These are phyloP conservation scores for Dufourea novaeangliae DNA, from an alignment of 1,140 invertebrate species.

Conservation along the genomic window DNA sequence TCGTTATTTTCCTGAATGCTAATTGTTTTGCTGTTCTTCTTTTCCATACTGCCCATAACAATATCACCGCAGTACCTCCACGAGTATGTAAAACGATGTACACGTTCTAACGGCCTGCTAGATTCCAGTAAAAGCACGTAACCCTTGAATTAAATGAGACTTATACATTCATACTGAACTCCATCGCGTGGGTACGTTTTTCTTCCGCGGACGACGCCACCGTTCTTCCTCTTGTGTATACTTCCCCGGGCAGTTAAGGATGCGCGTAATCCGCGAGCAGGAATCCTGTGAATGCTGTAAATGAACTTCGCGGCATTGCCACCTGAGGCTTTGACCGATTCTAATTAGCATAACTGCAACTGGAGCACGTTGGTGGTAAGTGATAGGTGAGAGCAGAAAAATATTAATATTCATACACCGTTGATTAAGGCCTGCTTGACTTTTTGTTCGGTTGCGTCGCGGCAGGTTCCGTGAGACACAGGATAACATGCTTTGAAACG, in stretches of 20 bases:
- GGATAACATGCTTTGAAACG: not conserved
- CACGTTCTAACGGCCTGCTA: not conserved
- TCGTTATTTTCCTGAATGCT: no score
- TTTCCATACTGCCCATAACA: no score
- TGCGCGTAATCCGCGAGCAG: not conserved
- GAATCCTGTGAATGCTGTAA: not conserved
- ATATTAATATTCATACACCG: conserved; percentile 19
- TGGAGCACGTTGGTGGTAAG: not conserved
- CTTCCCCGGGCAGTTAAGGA: conserved; percentile 6
- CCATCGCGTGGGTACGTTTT: not conserved
- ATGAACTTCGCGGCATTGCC: not conserved
- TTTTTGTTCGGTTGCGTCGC: not conserved
- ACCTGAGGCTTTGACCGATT: not conserved
- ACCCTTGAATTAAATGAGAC: not conserved
- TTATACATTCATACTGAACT: not conserved
- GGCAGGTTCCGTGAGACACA: not conserved
- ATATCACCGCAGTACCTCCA: no score
- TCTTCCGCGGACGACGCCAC: not conserved
- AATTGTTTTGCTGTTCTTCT: no score
- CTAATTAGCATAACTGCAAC: conserved; percentile 16
- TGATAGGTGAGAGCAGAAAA: not conserved
- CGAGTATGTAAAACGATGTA: no score
- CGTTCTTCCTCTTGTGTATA: not conserved
- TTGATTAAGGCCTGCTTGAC: not conserved
- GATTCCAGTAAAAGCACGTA: not conserved